These are phyloP conservation scores for Parazoanthus atlanticus DNA, from an alignment of 92 coral and sea anemone genomes.

Conservation along the genomic window DNA sequence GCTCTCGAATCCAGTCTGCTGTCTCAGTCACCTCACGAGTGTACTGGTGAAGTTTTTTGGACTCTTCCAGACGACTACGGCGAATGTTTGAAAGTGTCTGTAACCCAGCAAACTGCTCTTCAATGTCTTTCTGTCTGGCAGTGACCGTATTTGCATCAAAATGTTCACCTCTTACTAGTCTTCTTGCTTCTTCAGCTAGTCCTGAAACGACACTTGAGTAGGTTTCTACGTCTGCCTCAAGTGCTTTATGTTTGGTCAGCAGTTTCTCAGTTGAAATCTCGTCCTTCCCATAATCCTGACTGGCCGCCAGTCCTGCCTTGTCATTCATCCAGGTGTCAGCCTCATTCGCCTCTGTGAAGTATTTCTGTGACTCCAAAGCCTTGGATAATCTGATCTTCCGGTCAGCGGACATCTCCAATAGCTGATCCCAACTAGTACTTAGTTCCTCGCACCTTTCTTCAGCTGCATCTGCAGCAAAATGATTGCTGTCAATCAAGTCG, in stretches of 20 bases:
- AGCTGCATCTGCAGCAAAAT: conserved; percentile 81
- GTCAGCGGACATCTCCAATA: conserved; percentile 65
- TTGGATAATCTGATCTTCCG: conserved; percentile 71
- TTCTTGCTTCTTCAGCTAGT: conserved; percentile 78
- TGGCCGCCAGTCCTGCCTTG: conserved; percentile 92
- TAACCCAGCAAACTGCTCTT: conserved; percentile 88
- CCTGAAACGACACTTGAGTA: conserved; percentile 67
- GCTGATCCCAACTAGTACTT: conserved; percentile 70
- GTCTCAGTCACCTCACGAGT: conserved; percentile 91
- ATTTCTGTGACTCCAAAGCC: conserved; percentile 88
- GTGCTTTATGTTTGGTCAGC: conserved; percentile 81
- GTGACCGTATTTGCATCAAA: conserved; percentile 69
- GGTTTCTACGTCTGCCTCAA: conserved; percentile 83
- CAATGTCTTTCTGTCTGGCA: conserved; percentile 91
- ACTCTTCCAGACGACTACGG: conserved; percentile 80
- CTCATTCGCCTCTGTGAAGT: conserved; percentile 94
- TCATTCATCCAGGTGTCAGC: conserved; percentile 99
- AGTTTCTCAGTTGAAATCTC: conserved; percentile 83
- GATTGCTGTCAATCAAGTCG: conserved; percentile 94
- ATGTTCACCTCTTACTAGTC: conserved; percentile 71
- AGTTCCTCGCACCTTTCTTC: conserved; percentile 88
- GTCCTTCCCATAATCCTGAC: conserved; percentile 95
- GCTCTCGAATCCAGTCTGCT: conserved; percentile 94
- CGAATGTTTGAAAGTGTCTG: conserved; percentile 79
- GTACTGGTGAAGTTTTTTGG: conserved; percentile 86